Percentiles rank a stretch among this genome's conserved stretches.
Evolutionary conservation across 2,797 vertebrate species (phyloP).

Genomic region (Psittacula echo): DNA sequence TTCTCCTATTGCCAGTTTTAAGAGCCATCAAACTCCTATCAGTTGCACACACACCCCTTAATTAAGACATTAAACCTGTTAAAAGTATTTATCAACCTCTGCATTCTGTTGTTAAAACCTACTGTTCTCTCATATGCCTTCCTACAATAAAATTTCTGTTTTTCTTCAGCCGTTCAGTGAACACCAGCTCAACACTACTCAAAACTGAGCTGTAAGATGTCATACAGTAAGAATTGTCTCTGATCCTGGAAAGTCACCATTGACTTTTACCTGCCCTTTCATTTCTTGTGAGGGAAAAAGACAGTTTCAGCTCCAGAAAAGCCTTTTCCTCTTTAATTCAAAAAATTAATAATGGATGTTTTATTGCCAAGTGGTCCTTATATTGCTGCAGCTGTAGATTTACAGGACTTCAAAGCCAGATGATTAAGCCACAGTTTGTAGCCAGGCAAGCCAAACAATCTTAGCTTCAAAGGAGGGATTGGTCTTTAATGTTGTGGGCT

Average conservation of each 20-base stretch:
- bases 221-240: background rate
- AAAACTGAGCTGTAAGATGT: background rate
- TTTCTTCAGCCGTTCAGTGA: background rate
- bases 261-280: background rate
- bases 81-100: background rate
- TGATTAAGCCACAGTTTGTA: slow-evolving; percentile 43
- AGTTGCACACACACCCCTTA: background rate
- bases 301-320: background rate
- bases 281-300: background rate
- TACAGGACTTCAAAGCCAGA: slow-evolving; percentile 46
- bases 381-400: slow-evolving; percentile 28
- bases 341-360: background rate
- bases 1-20: background rate
- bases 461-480: slow-evolving; percentile 27
- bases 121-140: background rate
- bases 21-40: background rate
- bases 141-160: background rate
- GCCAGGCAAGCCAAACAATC: slow-evolving; percentile 24
- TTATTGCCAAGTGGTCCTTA: slow-evolving; percentile 16
- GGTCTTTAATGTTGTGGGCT: slow-evolving; percentile 38
- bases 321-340: background rate
- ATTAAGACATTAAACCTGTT: background rate
- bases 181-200: background rate
- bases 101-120: background rate
- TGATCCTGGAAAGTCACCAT: background rate